These are phyloP conservation scores for Cyprinodon variegatus DNA, from an alignment of 2,113 vertebrate genomes.

Conservation along the genomic window DNA sequence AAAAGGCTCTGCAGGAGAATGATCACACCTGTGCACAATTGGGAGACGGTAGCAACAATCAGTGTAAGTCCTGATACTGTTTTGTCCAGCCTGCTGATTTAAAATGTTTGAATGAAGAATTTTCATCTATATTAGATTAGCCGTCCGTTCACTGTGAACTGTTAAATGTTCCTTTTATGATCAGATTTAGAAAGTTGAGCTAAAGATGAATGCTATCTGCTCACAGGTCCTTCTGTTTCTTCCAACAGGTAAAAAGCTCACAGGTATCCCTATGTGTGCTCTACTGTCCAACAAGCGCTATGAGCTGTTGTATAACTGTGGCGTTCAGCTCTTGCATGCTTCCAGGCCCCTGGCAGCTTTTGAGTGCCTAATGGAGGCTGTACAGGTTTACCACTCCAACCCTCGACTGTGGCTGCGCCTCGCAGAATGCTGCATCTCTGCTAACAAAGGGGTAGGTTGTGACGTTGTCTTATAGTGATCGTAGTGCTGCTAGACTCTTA, in stretches of 20 bases:
- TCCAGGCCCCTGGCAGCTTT: conserved; percentile 95
- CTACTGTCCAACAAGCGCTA: conserved; percentile 94
- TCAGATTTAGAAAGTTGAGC: neutral
- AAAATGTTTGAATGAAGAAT: neutral
- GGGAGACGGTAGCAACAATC: conserved; percentile 81
- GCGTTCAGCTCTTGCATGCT: conserved; percentile 95
- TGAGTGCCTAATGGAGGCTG: conserved; percentile 96
- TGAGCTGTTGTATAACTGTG: conserved; percentile 96
- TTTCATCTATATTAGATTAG: too few species aligned
- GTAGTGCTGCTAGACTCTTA: too few species aligned
- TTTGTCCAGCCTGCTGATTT: neutral
- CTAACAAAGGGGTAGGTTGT: conserved; percentile 90
- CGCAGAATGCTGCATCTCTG: conserved; percentile 97
- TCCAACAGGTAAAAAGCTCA: conserved; percentile 89
- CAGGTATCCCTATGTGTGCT: conserved; percentile 95
- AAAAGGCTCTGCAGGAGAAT: conserved; percentile 98
- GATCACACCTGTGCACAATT: conserved; percentile 93
- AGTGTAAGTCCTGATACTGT: conserved; percentile 77
- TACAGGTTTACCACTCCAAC: conserved; percentile 97
- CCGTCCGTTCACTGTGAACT: too few species aligned
- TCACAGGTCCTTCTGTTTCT: neutral
- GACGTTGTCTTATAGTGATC: too few species aligned
- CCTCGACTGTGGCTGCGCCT: conserved; percentile 95
- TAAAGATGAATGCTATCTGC: neutral
- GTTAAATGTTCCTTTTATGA: too few species aligned